Percentiles rank a stretch among this genome's conserved stretches.
Conservation (phyloP, 1,140 invertebrate genomes). For the Drosophila setifemur region DNA sequence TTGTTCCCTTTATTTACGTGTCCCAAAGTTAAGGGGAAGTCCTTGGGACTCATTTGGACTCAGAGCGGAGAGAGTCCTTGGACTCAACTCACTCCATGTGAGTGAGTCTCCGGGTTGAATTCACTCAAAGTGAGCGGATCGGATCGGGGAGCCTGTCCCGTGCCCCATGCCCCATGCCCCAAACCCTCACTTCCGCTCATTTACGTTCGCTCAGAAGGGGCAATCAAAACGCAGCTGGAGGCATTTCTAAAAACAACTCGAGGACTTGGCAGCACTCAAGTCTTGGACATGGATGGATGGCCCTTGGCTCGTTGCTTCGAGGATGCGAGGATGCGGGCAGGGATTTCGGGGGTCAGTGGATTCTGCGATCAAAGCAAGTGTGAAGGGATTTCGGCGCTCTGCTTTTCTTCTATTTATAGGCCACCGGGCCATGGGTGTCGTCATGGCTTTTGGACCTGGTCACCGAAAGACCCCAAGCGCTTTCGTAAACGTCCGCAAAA, state of each 20-base stretch:
- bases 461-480: no score
- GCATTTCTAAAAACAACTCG: conserved; percentile 42
- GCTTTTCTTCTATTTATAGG: not conserved
- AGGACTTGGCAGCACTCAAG: conserved; percentile 32
- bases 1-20: not conserved
- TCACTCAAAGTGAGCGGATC: no score
- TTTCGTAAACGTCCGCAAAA: no score
- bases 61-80: not conserved
- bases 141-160: no score
- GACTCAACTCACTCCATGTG: not conserved
- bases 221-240: conserved; percentile 55
- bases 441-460: no score
- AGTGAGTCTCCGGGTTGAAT: not conserved
- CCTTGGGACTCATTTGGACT: not conserved
- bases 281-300: conserved; percentile 29
- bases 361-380: conserved; percentile 33
- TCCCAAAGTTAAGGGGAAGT: not conserved
- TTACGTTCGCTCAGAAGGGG: not conserved
- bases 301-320: conserved; percentile 10
- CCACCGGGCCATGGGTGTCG: no score
- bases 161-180: not conserved
- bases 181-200: no score
- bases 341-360: not conserved
- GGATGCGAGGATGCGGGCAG: not conserved
- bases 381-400: not conserved